phyloP scores from a whole-genome alignment of 2,797 vertebrate genomes.

The Enteromius fasciolatus region DNA sequence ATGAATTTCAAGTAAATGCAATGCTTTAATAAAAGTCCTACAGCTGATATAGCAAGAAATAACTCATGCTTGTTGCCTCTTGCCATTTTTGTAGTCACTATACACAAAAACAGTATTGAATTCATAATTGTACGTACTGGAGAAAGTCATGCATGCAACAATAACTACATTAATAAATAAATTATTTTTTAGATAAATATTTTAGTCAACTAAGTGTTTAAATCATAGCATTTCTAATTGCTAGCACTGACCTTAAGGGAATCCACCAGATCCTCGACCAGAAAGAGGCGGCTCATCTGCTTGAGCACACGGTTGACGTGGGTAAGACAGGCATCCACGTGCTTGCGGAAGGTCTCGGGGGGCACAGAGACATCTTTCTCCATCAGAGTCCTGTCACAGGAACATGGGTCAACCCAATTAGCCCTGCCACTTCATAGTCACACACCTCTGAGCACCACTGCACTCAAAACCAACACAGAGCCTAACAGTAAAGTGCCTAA shows the following conservation, averaged over 20 bases:
- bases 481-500: neutral
- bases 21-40: neutral
- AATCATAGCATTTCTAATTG: neutral
- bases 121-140: neutral
- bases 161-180: too few relatives aligned
- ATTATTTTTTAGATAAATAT: neutral
- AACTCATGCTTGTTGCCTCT: neutral
- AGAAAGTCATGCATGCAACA: neutral
- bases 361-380: constrained; percentile 88
- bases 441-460: constrained; percentile 11
- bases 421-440: constrained; percentile 4
- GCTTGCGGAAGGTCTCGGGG: constrained; percentile 88
- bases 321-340: constrained; percentile 81
- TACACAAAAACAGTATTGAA: neutral
- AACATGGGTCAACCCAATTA: constrained; percentile 59
- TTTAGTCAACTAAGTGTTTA: neutral
- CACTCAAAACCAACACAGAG: neutral
- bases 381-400: constrained; percentile 81
- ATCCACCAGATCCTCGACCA: constrained; percentile 92
- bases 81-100: neutral
- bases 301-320: constrained; percentile 87
- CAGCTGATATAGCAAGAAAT: neutral
- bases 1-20: neutral
- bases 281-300: constrained; percentile 86
- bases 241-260: constrained; percentile 86